A percentile compares a stretch with the other conserved stretches of the same genome.
Evolutionary conservation across 2,113 vertebrate genomes (phyloP).

Genomic region (Rynchops niger): DNA sequence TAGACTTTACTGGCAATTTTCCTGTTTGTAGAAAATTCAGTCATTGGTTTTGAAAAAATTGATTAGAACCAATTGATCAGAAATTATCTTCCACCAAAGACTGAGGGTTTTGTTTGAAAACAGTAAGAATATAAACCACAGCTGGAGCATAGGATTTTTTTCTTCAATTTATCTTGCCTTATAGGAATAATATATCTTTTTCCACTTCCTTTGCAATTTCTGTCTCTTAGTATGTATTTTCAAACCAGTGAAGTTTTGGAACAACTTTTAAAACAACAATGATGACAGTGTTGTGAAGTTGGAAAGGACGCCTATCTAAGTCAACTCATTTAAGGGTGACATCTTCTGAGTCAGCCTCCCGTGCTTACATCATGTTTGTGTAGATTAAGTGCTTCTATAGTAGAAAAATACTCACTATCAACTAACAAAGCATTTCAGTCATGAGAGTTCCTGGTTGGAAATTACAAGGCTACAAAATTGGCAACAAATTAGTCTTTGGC

Average conservation of each 20-base stretch:
- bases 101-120: background rate
- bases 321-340: background rate
- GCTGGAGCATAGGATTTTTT: background rate
- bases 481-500: background rate
- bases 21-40: slow-evolving; percentile 34
- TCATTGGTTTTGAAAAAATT: slow-evolving; percentile 1
- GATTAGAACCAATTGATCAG: slow-evolving; percentile 2
- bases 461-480: background rate
- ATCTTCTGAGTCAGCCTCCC: background rate
- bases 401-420: background rate
- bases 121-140: background rate
- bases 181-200: background rate
- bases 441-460: background rate
- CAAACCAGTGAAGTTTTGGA: background rate
- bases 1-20: slow-evolving; percentile 5
- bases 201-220: background rate
- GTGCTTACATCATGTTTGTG: background rate
- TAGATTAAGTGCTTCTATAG: background rate
- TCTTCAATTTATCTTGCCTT: background rate
- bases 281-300: background rate
- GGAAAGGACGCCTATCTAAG: background rate
- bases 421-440: background rate
- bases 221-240: background rate
- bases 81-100: background rate
- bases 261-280: background rate